Percentiles rank a stretch among this genome's conserved stretches.
phyloP scores from a whole-genome alignment of 2,888 invertebrate species.

The Euzophera pinguis region DNA sequence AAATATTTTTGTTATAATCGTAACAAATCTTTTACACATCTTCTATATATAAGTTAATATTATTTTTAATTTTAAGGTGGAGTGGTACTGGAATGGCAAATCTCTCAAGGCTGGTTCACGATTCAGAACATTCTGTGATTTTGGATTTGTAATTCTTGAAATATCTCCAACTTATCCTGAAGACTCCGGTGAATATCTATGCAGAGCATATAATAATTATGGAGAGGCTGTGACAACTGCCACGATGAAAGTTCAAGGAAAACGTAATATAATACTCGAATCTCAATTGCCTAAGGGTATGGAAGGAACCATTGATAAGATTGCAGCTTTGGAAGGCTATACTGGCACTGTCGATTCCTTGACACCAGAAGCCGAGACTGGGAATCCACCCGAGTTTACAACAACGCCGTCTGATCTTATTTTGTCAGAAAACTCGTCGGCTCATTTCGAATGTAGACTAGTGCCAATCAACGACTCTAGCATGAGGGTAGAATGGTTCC shows the following conservation, averaged over 20 bases:
- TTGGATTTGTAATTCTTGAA: conserved; percentile 98
- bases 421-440: conserved; percentile 91
- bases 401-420: conserved; percentile 92
- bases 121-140: conserved; percentile 98
- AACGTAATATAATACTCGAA: conserved; percentile 93
- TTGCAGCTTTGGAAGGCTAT: conserved; percentile 93
- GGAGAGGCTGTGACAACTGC: conserved; percentile 95
- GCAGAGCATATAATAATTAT: conserved; percentile 92
- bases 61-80: conserved; percentile 76
- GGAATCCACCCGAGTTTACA: conserved; percentile 94
- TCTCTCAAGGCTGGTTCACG: conserved; percentile 92
- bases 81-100: conserved; percentile 97
- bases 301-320: conserved; percentile 96
- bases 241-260: conserved; percentile 93
- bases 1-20: too few relatives aligned
- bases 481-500: conserved; percentile 98
- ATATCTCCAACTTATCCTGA: conserved; percentile 98
- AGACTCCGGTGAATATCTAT: conserved; percentile 95
- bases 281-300: conserved; percentile 95
- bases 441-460: conserved; percentile 95
- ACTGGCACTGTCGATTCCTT: conserved; percentile 84
- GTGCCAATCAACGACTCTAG: conserved; percentile 95
- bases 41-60: too few relatives aligned
- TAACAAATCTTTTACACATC: too few relatives aligned
- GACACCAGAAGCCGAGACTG: conserved; percentile 88